Base-by-base conservation (phyloP, 2,797 vertebrate species). In the Lacerta bilineata region DNA sequence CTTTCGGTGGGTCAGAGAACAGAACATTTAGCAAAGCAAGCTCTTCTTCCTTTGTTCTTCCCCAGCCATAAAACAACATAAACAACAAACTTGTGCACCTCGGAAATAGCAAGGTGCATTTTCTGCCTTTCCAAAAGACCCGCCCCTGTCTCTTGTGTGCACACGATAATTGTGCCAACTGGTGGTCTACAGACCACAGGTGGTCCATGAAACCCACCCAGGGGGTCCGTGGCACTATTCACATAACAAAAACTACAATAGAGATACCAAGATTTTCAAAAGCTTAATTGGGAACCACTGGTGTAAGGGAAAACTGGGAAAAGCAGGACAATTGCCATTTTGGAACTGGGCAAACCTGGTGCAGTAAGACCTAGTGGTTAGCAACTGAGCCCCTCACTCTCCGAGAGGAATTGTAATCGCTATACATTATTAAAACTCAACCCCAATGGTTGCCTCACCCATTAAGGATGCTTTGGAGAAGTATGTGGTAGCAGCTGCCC, bases 141-240 rank as follows among this genome's bases (percentile, higher is more conserved):
- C n/a, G 11, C 0, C 72, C 72, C 0, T 72, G 8, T 36, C 64
- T 4, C 0, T 11, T 29, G 0, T 0, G 39, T 8, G 0, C 4
- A 2, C 23, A 7, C 7, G 25, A 1, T 41, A 7, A 50, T 41
- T 81, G 50, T 78, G 50, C 50, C 50, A 50, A 50, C 50, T 50
- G 50, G 50, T 50, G 11, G 11, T 13, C 50, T 55, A 55, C 50
- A 55, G 13, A 55, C 50, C 50, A 55, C 50, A 55, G 50, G 50
- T 55, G 50, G 50, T 55, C 50, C 50, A 55, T 55, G 13, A 55
- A 55, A 55, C 50, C 50, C 50, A 50, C 50, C 50, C 50, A 55
- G 50, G 50, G 50, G 13, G 50, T 55, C 50, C 3, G 3, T 55
- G 50, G 13, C 50, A 55, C 50, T 55, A 55, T 55, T 55, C 13